A percentile compares a stretch with the other conserved stretches of the same genome.
phyloP scores from a whole-genome alignment of 2,888 invertebrate species.

The Anodontia alba region DNA sequence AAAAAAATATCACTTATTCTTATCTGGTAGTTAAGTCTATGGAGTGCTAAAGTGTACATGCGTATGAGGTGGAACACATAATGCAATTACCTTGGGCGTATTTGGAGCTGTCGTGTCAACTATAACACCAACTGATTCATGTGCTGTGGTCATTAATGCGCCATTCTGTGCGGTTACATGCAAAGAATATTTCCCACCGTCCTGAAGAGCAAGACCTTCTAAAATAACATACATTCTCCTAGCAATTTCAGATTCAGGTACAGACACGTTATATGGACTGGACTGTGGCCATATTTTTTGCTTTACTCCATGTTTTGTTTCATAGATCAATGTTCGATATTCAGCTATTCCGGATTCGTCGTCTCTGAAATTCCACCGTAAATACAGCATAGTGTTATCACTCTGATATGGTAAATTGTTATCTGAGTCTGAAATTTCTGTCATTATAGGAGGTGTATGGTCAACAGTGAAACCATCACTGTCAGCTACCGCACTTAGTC shows the following conservation, averaged over 20 bases:
- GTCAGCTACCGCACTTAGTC: conserved; percentile 33
- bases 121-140: conserved; percentile 67
- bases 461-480: conserved; percentile 71
- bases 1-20: no score
- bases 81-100: conserved; percentile 63
- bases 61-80: no score
- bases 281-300: conserved; percentile 59
- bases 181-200: conserved; percentile 65
- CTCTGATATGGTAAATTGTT: conserved; percentile 48
- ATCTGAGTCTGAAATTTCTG: conserved; percentile 43
- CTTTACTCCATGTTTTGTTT: conserved; percentile 59
- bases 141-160: conserved; percentile 62
- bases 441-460: conserved; percentile 67
- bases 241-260: not conserved
- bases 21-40: no score
- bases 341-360: conserved; percentile 65
- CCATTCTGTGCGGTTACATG: conserved; percentile 69
- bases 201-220: conserved; percentile 39
- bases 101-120: conserved; percentile 71
- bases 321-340: conserved; percentile 61
- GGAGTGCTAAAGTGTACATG: no score
- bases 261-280: conserved; percentile 37
- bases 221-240: conserved; percentile 29
- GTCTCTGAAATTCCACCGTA: conserved; percentile 67
- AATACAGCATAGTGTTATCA: conserved; percentile 42